Base-by-base conservation (phyloP, 1,140 invertebrate species). In the Probaryconus sp. region DNA sequence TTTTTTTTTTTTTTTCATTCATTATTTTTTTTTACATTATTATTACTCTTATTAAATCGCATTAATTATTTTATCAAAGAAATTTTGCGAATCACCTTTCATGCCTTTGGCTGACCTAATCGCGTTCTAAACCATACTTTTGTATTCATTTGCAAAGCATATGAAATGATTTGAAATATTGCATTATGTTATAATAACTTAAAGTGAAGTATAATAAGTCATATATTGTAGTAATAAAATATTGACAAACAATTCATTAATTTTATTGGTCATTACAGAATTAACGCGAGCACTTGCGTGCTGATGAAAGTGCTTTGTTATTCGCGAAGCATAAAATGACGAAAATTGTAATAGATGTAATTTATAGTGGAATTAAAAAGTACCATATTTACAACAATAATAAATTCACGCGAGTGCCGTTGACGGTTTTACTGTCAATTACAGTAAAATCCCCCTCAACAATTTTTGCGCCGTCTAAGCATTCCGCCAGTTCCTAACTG, bases 381-480 rank as follows among this genome's bases (percentile, higher is more conserved):
- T 45, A 7, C 51, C 45, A 17, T 71, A 71, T 71, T 71, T 71
- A 71, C 64, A 71, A 71, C 68, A 71, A 71, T 71, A 71, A 64
- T 71, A 71, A 71, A 71, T 50, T 58, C 58, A 58, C 56, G 35
- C 68, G 68, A 42, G 68, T 71, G 68, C 58, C 33, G 50, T 50
- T 71, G 68, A 71, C 58, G 58, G 58, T 71, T 71, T 63, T 71
- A 71, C 68, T 63, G 63, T 70, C 56, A 70, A 70, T 70, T 70
- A 70, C 42, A 11, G 37, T 18, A 31, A 31, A 51, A 37, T 69
- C 53, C 55, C 38, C 61, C 11, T n/a, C n/a, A n/a, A 30, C 38
- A 60, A 69, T 61, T 60, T 69, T 69, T 60, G 51, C 38, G 40
- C 10, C 55, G 47, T 48, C 42, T 51, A 58, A 69, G 40, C 55